Conservation (phyloP, 2,888 invertebrate species). For the Drosophila picticornis region DNA sequence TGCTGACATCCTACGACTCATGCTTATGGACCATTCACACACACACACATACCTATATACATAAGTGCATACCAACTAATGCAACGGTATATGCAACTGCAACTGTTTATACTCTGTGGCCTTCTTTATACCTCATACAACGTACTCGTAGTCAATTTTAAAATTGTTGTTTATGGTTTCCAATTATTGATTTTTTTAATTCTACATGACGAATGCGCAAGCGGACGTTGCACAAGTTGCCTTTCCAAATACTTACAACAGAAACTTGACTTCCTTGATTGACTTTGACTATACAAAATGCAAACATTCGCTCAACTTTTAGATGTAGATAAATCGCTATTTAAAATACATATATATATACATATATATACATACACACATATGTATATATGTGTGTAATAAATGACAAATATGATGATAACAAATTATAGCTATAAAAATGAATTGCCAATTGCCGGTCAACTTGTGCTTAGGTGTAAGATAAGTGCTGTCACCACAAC, state of each 20-base stretch:
- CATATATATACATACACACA: slow-evolving; percentile 27
- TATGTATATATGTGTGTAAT: slow-evolving; percentile 23
- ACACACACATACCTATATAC: slow-evolving; percentile 50
- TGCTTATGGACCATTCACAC: slow-evolving; percentile 74
- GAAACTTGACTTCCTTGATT: slow-evolving; percentile 5
- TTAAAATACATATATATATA: slow-evolving; percentile 28
- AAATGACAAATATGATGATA: slow-evolving; percentile 16
- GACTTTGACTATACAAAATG: slow-evolving; percentile 29
- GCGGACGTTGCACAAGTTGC: slow-evolving; percentile 55
- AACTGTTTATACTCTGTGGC: slow-evolving; percentile 81
- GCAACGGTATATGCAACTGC: slow-evolving; percentile 50
- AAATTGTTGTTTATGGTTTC: slow-evolving; percentile 24
- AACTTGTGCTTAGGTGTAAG: slow-evolving; percentile 67
- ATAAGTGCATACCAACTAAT: slow-evolving; percentile 36
- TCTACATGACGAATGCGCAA: slow-evolving; percentile 28
- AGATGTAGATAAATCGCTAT: slow-evolving; percentile 42
- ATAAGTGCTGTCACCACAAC: slow-evolving; percentile 39
- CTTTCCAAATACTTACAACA: slow-evolving; percentile 42
- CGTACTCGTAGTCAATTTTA: slow-evolving; percentile 80
- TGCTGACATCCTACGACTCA: slow-evolving; percentile 62
- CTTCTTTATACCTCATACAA: slow-evolving; percentile 83
- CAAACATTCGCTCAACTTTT: slow-evolving; percentile 20
- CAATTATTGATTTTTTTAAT: slow-evolving; percentile 17
- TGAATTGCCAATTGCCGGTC: slow-evolving; percentile 54
- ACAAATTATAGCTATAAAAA: slow-evolving; percentile 10